A percentile compares a stretch with the other conserved stretches of the same genome.
These are phyloP conservation scores for Pseudomyrmex gracilis DNA, from an alignment of 1,140 invertebrate species.

Conservation along the genomic window DNA sequence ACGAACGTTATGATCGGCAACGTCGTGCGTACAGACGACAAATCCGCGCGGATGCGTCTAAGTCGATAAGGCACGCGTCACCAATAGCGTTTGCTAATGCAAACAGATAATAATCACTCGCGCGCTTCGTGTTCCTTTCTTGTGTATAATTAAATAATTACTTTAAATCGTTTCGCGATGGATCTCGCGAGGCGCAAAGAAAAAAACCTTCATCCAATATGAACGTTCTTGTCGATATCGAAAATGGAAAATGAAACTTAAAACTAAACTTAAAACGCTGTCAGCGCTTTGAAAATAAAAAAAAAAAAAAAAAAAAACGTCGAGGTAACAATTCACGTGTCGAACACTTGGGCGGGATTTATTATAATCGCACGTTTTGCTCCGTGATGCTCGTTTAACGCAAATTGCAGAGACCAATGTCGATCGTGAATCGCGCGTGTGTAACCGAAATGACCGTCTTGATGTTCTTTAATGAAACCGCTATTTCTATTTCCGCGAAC, in stretches of 20 bases:
- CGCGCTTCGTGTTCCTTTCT: conserved; percentile 5
- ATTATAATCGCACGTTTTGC: no score
- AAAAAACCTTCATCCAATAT: no score
- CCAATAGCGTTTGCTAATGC: conserved; percentile 36
- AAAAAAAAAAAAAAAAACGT: no score
- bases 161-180: conserved; percentile 37
- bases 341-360: no score
- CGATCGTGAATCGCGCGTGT: not conserved
- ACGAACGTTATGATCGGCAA: conserved; percentile 1
- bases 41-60: not conserved
- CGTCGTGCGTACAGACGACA: not conserved
- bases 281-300: no score
- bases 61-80: conserved; percentile 44
- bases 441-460: conserved; percentile 15
- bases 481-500: conserved; percentile 51
- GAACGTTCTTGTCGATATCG: no score
- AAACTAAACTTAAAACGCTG: no score
- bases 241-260: no score
- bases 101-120: conserved; percentile 43
- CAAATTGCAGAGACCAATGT: not conserved
- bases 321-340: no score
- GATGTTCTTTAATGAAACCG: conserved; percentile 35
- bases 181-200: not conserved
- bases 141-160: conserved; percentile 54
- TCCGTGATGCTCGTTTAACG: not conserved